Conservation (phyloP, 2,888 invertebrate genomes). For the Orthosia cruda region DNA sequence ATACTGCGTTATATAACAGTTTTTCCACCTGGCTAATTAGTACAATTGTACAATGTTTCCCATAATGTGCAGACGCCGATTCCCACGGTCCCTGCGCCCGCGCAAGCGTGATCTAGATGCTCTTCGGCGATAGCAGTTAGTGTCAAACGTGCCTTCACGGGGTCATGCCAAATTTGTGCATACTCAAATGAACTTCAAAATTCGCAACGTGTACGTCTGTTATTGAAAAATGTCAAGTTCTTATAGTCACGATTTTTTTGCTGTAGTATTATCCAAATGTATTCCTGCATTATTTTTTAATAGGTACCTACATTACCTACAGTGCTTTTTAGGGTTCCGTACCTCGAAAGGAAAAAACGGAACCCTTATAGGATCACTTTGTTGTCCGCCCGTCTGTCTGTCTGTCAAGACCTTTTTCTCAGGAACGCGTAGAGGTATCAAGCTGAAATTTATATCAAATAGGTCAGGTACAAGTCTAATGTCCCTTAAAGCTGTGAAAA, state of each 20-base stretch:
- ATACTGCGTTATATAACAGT: conserved; percentile 25
- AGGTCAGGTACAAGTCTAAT: too few species aligned
- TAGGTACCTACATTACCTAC: background rate
- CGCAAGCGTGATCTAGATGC: conserved; percentile 83
- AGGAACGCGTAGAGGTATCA: too few species aligned
- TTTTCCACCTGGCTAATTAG: conserved; percentile 61
- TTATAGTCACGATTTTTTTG: conserved; percentile 45
- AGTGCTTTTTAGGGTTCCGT: too few species aligned
- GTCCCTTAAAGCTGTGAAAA: too few species aligned
- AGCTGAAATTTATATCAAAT: too few species aligned
- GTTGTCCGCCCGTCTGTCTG: too few species aligned
- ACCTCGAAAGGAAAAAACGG: too few species aligned
- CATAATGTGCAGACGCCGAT: conserved; percentile 58
- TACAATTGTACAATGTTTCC: conserved; percentile 54
- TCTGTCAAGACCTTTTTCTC: too few species aligned
- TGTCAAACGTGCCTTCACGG: conserved; percentile 77
- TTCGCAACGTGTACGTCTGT: conserved; percentile 53
- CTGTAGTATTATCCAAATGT: background rate
- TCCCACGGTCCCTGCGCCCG: conserved; percentile 75
- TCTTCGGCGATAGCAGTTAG: conserved; percentile 81
- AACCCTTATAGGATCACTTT: too few species aligned
- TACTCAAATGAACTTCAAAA: conserved; percentile 63
- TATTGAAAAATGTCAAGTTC: conserved; percentile 45
- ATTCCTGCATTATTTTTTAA: conserved; percentile 1
- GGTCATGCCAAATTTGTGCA: conserved; percentile 72